A percentile compares a stretch with the other conserved stretches of the same genome.
These are phyloP conservation scores for Ditula angustiorana DNA, from an alignment of 2,888 invertebrate species.

Conservation along the genomic window DNA sequence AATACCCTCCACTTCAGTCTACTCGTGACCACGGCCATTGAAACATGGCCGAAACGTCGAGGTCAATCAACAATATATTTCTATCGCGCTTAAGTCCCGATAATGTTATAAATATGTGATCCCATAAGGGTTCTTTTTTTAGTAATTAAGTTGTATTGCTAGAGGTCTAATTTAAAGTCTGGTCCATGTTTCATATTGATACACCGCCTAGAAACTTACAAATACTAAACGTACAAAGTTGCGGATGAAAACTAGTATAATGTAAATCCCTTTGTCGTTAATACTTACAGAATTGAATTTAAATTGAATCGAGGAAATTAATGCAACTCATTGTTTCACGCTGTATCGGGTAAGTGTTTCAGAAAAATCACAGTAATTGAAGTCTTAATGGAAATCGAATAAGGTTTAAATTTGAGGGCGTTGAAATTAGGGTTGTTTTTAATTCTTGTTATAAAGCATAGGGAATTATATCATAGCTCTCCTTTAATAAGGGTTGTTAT, in stretches of 20 bases:
- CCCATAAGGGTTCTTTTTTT: no score
- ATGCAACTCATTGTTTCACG: conserved; percentile 3
- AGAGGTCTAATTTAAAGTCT: no score
- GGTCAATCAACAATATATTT: no score
- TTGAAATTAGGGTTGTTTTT: not conserved
- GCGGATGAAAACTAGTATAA: not conserved
- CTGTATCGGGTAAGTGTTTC: not conserved
- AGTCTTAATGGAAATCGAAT: not conserved
- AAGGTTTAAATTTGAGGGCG: not conserved
- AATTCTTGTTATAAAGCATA: not conserved
- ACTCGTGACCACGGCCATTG: no score
- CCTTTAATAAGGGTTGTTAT: not conserved
- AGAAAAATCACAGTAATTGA: not conserved
- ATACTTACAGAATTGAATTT: not conserved
- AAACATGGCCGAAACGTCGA: no score
- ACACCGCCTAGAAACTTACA: no score
- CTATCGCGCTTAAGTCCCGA: no score
- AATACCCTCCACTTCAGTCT: no score
- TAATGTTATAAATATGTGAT: no score
- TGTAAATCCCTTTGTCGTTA: not conserved
- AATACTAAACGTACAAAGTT: no score
- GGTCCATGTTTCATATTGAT: no score
- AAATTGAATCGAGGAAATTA: not conserved
- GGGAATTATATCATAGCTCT: not conserved
- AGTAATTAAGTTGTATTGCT: no score